Conservation (phyloP, 2,113 vertebrate species). For the Dendropsophus ebraccatus region DNA sequence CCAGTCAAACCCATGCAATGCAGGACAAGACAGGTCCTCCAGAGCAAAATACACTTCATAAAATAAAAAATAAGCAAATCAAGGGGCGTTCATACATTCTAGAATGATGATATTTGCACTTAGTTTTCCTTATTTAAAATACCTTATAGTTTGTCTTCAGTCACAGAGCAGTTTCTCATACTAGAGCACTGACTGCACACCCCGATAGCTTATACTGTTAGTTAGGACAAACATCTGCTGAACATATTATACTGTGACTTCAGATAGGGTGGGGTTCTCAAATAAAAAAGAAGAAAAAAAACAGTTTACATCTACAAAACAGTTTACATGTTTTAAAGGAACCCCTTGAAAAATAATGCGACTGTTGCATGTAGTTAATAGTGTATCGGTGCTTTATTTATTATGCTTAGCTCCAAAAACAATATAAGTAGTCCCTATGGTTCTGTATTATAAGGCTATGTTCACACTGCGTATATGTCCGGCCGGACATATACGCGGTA, state of each 20-base stretch:
- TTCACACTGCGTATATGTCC: no score
- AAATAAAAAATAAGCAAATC: no score
- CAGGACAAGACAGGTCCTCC: no score
- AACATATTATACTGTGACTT: background rate
- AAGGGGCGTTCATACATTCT: no score
- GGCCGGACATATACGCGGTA: no score
- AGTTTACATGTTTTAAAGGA: background rate
- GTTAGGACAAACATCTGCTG: constrained; percentile 20
- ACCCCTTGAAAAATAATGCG: background rate
- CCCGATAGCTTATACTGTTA: background rate
- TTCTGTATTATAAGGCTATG: background rate
- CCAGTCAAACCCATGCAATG: no score
- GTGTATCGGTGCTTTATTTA: background rate
- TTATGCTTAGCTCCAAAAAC: no score
- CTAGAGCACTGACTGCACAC: background rate
- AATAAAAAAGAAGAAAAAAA: background rate
- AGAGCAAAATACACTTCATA: no score
- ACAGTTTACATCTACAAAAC: background rate
- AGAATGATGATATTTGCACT: no score
- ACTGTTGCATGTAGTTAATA: background rate
- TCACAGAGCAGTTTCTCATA: background rate
- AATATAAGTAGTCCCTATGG: background rate
- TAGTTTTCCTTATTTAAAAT: background rate
- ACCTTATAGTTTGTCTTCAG: background rate
- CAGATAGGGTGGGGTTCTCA: background rate